phyloP scores from a whole-genome alignment of 92 coral and sea anemone species.

The Blastomussa wellsi region DNA sequence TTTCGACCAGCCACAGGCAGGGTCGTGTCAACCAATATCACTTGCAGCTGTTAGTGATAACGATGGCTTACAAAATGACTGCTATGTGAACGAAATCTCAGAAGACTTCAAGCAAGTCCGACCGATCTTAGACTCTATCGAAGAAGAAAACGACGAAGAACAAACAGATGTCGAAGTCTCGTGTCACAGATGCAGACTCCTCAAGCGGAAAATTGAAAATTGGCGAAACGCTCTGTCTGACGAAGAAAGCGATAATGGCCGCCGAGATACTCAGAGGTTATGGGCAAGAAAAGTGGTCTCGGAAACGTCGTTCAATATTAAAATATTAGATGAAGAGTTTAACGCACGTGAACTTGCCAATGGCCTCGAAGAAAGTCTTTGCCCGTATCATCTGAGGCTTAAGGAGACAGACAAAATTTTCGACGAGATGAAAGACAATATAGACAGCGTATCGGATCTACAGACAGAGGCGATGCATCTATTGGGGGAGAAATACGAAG shows the following conservation, averaged over 20 bases:
- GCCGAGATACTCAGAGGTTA: constrained; percentile 20
- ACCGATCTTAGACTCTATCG: not conserved
- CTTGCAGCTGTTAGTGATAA: not conserved
- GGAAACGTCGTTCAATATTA: not conserved
- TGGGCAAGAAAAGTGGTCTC: constrained; percentile 13
- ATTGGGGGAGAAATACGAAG: not conserved
- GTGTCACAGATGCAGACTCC: not conserved
- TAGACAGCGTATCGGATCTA: too few relatives aligned
- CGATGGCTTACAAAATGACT: constrained; percentile 1
- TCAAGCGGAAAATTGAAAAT: not conserved
- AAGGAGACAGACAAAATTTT: not conserved
- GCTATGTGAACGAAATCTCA: not conserved
- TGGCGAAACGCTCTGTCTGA: constrained; percentile 27
- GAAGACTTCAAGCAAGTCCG: not conserved
- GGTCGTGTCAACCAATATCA: not conserved
- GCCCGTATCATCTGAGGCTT: not conserved
- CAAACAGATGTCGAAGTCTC: not conserved
- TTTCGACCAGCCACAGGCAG: not conserved
- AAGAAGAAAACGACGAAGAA: not conserved
- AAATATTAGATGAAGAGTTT: not conserved
- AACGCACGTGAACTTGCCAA: not conserved
- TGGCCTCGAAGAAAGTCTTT: not conserved
- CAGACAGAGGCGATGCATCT: not conserved
- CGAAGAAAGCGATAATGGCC: constrained; percentile 25
- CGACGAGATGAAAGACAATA: not conserved